Evolutionary conservation across 2,797 vertebrate genomes (phyloP).

Genomic region (Sebastes hopkinsi): DNA sequence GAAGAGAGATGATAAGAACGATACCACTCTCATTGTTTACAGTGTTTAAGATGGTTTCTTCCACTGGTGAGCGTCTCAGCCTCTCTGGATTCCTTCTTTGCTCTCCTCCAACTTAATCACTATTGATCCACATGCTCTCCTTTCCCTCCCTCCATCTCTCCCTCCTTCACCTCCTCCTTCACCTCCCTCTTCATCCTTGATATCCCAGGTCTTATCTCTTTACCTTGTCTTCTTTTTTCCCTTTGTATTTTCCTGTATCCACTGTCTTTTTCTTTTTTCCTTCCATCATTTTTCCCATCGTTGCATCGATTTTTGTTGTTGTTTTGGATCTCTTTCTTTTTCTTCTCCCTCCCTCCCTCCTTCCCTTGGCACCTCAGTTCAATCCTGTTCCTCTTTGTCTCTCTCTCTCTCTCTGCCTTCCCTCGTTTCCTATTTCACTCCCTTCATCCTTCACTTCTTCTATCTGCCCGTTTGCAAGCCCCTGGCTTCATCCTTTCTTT

Average conservation of each 20-base stretch:
- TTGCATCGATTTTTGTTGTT: neutral
- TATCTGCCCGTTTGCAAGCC: neutral
- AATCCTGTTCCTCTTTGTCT: neutral
- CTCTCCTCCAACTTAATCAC: conserved; percentile 40
- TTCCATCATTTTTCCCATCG: neutral
- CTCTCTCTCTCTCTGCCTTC: neutral
- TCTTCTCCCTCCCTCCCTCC: neutral
- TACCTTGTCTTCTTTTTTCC: neutral
- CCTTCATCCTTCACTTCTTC: neutral
- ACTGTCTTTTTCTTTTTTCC: neutral
- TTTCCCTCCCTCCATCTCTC: neutral
- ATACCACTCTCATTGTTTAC: neutral
- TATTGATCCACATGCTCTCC: conserved; percentile 42
- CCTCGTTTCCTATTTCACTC: conserved; percentile 5
- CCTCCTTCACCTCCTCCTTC: neutral
- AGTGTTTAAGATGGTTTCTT: conserved; percentile 28
- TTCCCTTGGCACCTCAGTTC: neutral
- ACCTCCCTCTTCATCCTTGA: neutral
- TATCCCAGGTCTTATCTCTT: neutral
- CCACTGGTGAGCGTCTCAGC: conserved; percentile 15
- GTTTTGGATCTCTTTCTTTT: neutral
- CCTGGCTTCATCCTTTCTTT: neutral
- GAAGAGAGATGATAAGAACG: neutral
- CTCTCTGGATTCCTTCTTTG: conserved; percentile 17
- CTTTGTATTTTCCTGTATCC: conserved; percentile 29